These are phyloP conservation scores for Cryptoblepharus egeriae DNA, from an alignment of 2,797 vertebrate genomes.

Conservation along the genomic window DNA sequence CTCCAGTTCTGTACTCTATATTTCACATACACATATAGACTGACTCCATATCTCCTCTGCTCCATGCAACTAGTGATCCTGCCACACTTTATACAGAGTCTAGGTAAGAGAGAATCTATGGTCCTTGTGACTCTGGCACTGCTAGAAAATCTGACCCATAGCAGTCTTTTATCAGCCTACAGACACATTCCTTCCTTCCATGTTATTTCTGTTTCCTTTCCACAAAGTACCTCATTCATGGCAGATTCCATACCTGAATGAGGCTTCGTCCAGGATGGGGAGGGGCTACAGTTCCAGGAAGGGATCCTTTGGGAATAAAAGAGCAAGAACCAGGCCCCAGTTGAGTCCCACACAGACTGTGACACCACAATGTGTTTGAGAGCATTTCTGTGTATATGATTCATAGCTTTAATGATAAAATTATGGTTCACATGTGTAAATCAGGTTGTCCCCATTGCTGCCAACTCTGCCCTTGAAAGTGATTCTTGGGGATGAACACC, in stretches of 20 bases:
- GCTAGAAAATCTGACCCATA: neutral
- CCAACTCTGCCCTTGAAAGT: neutral
- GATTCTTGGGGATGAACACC: neutral
- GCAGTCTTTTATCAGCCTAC: neutral
- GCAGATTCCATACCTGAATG: neutral
- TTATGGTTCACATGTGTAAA: neutral
- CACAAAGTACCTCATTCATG: neutral
- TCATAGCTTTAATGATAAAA: neutral
- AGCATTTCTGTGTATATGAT: neutral
- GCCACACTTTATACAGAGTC: neutral
- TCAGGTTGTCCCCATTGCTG: neutral
- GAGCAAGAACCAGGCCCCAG: neutral
- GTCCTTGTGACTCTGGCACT: neutral
- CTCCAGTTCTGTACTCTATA: neutral
- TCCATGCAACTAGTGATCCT: neutral
- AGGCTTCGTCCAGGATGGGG: neutral
- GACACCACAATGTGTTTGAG: neutral
- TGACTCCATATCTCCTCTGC: neutral
- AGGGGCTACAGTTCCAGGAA: neutral
- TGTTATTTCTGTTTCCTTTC: neutral
- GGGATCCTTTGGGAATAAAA: neutral
- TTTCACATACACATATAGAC: neutral
- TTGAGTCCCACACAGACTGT: neutral
- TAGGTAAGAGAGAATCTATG: neutral
- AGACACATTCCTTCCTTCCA: neutral